phyloP scores from a whole-genome alignment of 2,888 invertebrate genomes.

The Drosophila nigricruria region DNA sequence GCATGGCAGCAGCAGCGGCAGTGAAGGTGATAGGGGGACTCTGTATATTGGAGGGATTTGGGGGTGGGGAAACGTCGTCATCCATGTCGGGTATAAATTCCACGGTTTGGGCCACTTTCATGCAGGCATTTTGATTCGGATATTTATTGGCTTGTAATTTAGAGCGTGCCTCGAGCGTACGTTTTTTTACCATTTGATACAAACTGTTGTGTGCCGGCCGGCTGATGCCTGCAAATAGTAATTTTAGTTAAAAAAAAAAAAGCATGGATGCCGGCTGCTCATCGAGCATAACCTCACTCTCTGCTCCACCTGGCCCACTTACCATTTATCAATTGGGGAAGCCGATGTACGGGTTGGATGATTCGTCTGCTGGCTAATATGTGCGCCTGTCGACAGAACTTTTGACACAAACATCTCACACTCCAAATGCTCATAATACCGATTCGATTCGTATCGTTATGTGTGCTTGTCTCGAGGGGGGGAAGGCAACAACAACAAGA shows the following conservation, averaged over 20 bases:
- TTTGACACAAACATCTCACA: constrained; percentile 65
- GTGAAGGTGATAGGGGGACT: constrained; percentile 3
- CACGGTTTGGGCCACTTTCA: constrained; percentile 43
- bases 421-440: constrained; percentile 79
- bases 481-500: constrained; percentile 46
- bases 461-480: constrained; percentile 1
- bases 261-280: constrained; percentile 21
- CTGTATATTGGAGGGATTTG: background rate
- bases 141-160: constrained; percentile 79
- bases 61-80: constrained; percentile 29
- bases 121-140: constrained; percentile 73
- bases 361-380: constrained; percentile 66
- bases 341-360: constrained; percentile 31
- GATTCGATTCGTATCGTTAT: constrained; percentile 38
- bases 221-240: constrained; percentile 46
- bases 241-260: background rate
- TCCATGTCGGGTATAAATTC: constrained; percentile 45
- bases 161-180: constrained; percentile 81
- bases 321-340: constrained; percentile 53
- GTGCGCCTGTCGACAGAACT: constrained; percentile 76
- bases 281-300: constrained; percentile 44
- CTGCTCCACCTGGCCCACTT: constrained; percentile 30
- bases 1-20: background rate
- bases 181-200: constrained; percentile 84
- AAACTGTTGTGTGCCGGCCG: constrained; percentile 74